Percentiles rank a stretch among this genome's conserved stretches.
Conservation (phyloP, 2,888 invertebrate species). For the Drosophila hawaiiensis region DNA sequence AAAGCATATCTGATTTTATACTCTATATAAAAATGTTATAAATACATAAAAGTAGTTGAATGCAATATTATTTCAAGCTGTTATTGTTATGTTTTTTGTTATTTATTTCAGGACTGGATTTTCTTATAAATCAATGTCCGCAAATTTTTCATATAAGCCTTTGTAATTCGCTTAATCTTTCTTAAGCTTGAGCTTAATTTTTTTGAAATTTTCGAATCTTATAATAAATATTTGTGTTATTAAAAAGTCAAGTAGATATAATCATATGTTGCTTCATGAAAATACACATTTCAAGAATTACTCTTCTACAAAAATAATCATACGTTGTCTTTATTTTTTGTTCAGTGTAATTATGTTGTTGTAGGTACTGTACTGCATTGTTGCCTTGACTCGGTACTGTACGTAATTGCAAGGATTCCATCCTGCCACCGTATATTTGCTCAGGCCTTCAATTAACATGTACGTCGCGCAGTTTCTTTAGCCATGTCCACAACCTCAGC, state of each 20-base stretch:
- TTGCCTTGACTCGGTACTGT: slow-evolving; percentile 34
- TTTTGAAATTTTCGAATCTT: not conserved
- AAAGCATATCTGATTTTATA: not conserved
- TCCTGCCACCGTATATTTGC: slow-evolving; percentile 53
- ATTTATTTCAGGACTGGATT: not conserved
- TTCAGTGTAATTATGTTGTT: slow-evolving; percentile 40
- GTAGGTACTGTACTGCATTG: slow-evolving; percentile 41
- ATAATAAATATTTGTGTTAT: not conserved
- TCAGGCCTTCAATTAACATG: slow-evolving; percentile 75
- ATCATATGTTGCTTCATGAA: not conserved
- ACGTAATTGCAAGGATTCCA: slow-evolving; percentile 60
- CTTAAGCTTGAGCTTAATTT: not conserved
- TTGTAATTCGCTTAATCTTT: not conserved
- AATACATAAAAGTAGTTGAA: not conserved
- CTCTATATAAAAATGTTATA: not conserved
- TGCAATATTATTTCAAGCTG: not conserved
- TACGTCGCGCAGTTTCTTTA: slow-evolving; percentile 72
- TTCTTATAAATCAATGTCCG: not conserved
- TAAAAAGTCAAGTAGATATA: not conserved
- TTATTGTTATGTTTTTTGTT: not conserved
- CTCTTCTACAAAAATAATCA: not conserved
- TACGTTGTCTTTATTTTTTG: not conserved
- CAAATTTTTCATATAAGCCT: not conserved
- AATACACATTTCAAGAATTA: not conserved
- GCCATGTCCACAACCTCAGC: slow-evolving; percentile 28